A percentile compares a stretch with the other conserved stretches of the same genome.
Conservation (phyloP, 2,888 invertebrate genomes). For the Carabus problematicus region DNA sequence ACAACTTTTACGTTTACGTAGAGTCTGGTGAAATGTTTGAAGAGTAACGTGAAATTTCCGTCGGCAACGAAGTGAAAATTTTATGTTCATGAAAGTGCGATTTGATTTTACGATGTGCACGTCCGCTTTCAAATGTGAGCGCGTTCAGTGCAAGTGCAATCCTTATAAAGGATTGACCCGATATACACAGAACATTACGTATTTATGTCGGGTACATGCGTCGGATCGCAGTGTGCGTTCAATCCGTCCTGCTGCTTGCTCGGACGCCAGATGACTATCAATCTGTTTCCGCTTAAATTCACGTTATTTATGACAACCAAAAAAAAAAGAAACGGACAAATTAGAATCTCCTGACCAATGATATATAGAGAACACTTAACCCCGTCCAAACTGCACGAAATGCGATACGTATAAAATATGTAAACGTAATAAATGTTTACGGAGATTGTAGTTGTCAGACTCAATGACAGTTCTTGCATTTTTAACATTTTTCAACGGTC, state of each 20-base stretch:
- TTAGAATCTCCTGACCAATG: no score
- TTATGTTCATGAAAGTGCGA: slow-evolving; percentile 36
- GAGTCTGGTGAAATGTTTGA: not conserved
- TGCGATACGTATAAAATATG: no score
- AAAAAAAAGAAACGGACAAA: no score
- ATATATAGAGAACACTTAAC: no score
- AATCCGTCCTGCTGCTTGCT: slow-evolving; percentile 28
- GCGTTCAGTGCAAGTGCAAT: slow-evolving; percentile 28
- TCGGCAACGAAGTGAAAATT: slow-evolving; percentile 38
- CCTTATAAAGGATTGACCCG: slow-evolving; percentile 9
- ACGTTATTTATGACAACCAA: no score
- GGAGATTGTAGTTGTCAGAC: no score
- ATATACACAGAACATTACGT: slow-evolving; percentile 8
- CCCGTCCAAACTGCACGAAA: no score
- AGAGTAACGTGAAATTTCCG: slow-evolving; percentile 26
- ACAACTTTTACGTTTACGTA: not conserved
- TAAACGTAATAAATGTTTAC: no score
- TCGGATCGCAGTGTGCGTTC: slow-evolving; percentile 20
- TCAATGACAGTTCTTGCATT: no score
- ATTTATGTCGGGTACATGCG: slow-evolving; percentile 22
- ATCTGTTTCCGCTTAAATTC: slow-evolving; percentile 39
- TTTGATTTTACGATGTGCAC: slow-evolving; percentile 35
- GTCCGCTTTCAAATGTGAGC: slow-evolving; percentile 11
- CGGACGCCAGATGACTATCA: slow-evolving; percentile 33
- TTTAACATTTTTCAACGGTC: no score